Evolutionary conservation across 2,797 vertebrate genomes (phyloP).

Genomic region (Heterohyrax brucei): DNA sequence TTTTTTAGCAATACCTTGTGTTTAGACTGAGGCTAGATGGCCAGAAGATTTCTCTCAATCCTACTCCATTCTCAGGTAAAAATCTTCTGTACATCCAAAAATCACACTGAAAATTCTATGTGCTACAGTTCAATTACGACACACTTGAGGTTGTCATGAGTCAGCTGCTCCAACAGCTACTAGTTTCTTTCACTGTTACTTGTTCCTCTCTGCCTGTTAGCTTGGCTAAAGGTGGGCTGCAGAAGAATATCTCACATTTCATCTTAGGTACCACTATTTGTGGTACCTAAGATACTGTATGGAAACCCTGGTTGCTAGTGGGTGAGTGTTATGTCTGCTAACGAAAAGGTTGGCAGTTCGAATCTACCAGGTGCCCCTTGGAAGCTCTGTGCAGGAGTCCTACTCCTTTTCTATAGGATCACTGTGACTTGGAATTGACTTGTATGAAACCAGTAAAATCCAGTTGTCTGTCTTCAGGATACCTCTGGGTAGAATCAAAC

Average conservation of each 20-base stretch:
- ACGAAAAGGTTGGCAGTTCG: too few relatives aligned
- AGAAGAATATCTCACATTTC: neutral
- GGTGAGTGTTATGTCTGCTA: too few relatives aligned
- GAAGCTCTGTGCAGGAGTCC: too few relatives aligned
- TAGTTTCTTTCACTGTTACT: neutral
- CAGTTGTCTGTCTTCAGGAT: too few relatives aligned
- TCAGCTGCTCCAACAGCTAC: too few relatives aligned
- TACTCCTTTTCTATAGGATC: too few relatives aligned
- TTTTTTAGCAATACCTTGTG: neutral
- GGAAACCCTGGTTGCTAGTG: too few relatives aligned
- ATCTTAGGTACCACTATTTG: neutral
- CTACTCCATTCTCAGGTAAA: neutral
- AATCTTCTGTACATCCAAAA: neutral
- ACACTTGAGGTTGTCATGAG: too few relatives aligned
- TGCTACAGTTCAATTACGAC: too few relatives aligned
- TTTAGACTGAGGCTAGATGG: neutral
- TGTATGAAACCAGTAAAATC: neutral
- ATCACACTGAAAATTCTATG: neutral
- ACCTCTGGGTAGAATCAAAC: too few relatives aligned
- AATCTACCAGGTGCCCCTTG: too few relatives aligned
- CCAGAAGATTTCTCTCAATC: neutral
- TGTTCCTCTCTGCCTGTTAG: neutral
- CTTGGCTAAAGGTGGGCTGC: too few relatives aligned
- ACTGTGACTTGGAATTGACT: neutral
- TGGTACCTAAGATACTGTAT: neutral